Conservation (phyloP, 2,113 vertebrate species). For the Neodontobutis hainanensis region DNA sequence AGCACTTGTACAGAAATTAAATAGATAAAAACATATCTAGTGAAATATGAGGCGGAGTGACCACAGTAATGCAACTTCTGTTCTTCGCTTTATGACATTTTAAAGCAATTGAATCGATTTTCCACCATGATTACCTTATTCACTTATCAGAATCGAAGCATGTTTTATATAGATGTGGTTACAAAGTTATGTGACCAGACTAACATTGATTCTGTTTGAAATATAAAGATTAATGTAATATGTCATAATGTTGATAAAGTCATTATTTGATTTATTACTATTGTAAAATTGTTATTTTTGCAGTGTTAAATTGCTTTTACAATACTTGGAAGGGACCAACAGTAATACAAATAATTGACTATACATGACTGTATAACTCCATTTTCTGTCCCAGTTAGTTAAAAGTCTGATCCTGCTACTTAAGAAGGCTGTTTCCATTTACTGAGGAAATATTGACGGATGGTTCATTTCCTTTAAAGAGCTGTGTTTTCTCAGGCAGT, state of each 20-base stretch:
- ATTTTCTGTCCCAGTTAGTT: slow-evolving; percentile 30
- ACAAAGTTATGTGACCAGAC: slow-evolving; percentile 11
- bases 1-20: slow-evolving; percentile 78
- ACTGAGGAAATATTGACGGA: slow-evolving; percentile 68
- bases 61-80: slow-evolving; percentile 20
- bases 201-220: not conserved
- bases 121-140: slow-evolving; percentile 36
- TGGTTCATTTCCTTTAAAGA: slow-evolving; percentile 66
- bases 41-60: slow-evolving; percentile 33
- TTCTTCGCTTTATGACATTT: slow-evolving; percentile 48
- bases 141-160: slow-evolving; percentile 24
- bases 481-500: slow-evolving; percentile 56
- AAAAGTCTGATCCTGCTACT: slow-evolving; percentile 54
- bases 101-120: slow-evolving; percentile 44
- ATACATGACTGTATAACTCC: slow-evolving; percentile 18
- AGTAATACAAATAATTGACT: slow-evolving; percentile 15
- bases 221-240: slow-evolving; percentile 19
- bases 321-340: not conserved
- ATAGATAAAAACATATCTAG: slow-evolving; percentile 35
- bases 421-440: slow-evolving; percentile 63
- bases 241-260: slow-evolving; percentile 12
- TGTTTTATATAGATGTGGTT: slow-evolving; percentile 41
- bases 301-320: not conserved
- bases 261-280: not conserved
- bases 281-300: too few relatives aligned